Evolutionary conservation across 1,140 invertebrate species (phyloP).

Genomic region (Asbolus verrucosus): DNA sequence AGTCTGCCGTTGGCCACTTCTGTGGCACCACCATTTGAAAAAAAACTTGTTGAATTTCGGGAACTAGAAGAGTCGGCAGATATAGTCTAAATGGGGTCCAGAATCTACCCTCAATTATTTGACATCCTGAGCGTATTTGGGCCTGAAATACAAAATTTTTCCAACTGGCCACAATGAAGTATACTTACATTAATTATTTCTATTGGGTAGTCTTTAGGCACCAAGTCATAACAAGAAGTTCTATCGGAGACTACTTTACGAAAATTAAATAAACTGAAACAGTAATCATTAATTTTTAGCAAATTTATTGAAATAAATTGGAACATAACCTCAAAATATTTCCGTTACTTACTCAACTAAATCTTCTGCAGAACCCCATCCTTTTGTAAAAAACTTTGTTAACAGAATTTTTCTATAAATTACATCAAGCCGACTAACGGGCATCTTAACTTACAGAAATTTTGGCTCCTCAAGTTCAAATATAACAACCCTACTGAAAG

Average conservation of each 20-base stretch:
- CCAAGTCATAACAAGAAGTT: slow-evolving; percentile 84
- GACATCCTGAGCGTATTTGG: slow-evolving; percentile 79
- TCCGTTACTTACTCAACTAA: slow-evolving; percentile 79
- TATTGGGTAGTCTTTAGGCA: slow-evolving; percentile 87
- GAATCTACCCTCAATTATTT: slow-evolving; percentile 90
- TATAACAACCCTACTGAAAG: slow-evolving; percentile 2
- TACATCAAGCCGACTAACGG: slow-evolving; percentile 84
- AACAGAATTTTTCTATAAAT: slow-evolving; percentile 90
- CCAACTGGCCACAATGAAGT: slow-evolving; percentile 7
- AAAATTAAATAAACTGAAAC: slow-evolving; percentile 89
- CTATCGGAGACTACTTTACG: slow-evolving; percentile 88
- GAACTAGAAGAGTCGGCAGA: slow-evolving; percentile 88
- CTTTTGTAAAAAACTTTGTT: slow-evolving; percentile 95
- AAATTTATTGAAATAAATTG: slow-evolving; percentile 21
- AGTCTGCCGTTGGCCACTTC: slow-evolving; percentile 77
- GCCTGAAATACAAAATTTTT: slow-evolving; percentile 70
- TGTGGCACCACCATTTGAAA: slow-evolving; percentile 89
- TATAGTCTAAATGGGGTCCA: slow-evolving; percentile 85
- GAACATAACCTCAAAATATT: slow-evolving; percentile 45
- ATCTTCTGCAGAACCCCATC: slow-evolving; percentile 95
- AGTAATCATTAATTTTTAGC: slow-evolving; percentile 14
- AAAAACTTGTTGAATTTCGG: slow-evolving; percentile 82
- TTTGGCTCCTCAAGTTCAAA: slow-evolving; percentile 20
- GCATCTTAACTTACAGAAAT: slow-evolving; percentile 68
- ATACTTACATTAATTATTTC: slow-evolving; percentile 85